These are phyloP conservation scores for Drosophila mettleri DNA, from an alignment of 2,888 invertebrate species.

Conservation along the genomic window DNA sequence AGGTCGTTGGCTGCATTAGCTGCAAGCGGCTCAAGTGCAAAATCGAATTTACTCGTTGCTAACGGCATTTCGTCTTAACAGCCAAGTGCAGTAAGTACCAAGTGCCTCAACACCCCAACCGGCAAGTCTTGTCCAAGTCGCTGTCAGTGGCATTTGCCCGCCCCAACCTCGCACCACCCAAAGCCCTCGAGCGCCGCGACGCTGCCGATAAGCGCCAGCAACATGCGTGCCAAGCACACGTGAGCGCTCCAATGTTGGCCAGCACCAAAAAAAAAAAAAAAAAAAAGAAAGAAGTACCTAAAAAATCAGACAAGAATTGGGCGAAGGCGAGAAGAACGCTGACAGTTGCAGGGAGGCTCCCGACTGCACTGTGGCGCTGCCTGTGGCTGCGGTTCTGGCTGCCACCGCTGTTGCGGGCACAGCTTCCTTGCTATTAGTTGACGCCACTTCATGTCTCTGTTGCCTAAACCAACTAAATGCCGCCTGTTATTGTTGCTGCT, in stretches of 20 bases:
- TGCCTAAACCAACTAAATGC: not conserved
- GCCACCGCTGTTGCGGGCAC: conserved; percentile 32
- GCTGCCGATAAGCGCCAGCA: conserved; percentile 73
- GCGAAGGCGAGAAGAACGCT: not conserved
- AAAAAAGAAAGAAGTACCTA: conserved; percentile 29
- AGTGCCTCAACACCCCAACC: conserved; percentile 5
- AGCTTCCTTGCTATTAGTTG: conserved; percentile 72
- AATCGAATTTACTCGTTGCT: conserved; percentile 75
- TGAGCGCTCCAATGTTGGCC: conserved; percentile 45
- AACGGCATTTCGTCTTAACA: conserved; percentile 75
- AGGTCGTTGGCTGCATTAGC: conserved; percentile 75
- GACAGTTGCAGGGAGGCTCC: not conserved
- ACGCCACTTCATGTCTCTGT: conserved; percentile 33
- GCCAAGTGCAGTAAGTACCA: conserved; percentile 54
- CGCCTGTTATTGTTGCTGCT: conserved; percentile 2
- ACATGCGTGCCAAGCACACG: conserved; percentile 76
- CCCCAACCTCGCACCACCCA: not conserved
- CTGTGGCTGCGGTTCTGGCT: conserved; percentile 18
- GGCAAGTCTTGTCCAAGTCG: conserved; percentile 1
- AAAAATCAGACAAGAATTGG: conserved; percentile 4
- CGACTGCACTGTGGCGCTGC: conserved; percentile 38
- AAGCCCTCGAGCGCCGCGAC: conserved; percentile 35
- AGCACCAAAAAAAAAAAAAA: too few species aligned
- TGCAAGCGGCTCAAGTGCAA: conserved; percentile 79
- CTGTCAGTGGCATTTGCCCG: conserved; percentile 12